Conservation (phyloP, 1,140 invertebrate genomes). For the Campoletis sonorensis region DNA sequence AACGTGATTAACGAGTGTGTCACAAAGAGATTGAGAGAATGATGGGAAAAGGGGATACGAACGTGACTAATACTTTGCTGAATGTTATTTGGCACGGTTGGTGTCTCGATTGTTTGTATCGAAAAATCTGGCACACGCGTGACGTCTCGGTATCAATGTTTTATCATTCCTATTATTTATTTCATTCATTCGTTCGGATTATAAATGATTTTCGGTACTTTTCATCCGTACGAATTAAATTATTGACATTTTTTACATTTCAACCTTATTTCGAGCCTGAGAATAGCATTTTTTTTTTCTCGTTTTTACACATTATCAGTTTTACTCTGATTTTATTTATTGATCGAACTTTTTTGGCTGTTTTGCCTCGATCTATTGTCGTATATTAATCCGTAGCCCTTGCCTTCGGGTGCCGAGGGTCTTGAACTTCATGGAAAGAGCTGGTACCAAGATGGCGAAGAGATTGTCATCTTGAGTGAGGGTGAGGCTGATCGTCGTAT, state of each 20-base stretch:
- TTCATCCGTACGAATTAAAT: no score
- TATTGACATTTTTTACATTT: no score
- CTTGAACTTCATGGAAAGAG: conserved; percentile 62
- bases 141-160: conserved; percentile 43
- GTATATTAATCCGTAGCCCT: conserved; percentile 57
- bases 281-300: no score
- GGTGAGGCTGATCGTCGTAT: conserved; percentile 80
- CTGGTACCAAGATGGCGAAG: conserved; percentile 71
- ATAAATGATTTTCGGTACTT: no score
- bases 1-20: conserved; percentile 26
- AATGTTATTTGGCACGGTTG: conserved; percentile 19
- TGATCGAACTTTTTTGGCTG: conserved; percentile 36
- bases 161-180: neutral
- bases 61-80: conserved; percentile 33
- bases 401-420: conserved; percentile 48
- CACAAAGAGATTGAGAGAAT: neutral
- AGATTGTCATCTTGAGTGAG: conserved; percentile 78
- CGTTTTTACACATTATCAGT: no score
- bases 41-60: neutral
- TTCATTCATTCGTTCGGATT: no score
- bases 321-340: no score
- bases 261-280: no score
- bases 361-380: conserved; percentile 8
- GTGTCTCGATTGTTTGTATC: conserved; percentile 28
- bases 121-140: conserved; percentile 44